Evolutionary conservation across 2,113 vertebrate genomes (phyloP).

Genomic region (Castor canadensis): DNA sequence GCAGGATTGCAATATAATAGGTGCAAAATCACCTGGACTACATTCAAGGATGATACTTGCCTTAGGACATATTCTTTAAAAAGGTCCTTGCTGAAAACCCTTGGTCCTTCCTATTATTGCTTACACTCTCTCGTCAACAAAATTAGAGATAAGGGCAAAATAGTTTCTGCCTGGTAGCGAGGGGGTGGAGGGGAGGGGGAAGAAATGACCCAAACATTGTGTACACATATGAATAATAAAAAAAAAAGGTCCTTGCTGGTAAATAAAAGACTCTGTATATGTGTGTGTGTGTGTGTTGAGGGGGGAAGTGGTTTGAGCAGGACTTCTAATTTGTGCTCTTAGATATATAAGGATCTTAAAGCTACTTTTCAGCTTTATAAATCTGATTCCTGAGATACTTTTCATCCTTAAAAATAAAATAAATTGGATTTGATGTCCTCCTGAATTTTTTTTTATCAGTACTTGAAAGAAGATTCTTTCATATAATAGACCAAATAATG

Average conservation of each 20-base stretch:
- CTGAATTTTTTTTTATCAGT: conserved; percentile 55
- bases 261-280: neutral
- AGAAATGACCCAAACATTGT: no score
- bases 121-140: no score
- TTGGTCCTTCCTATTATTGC: no score
- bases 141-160: no score
- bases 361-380: neutral
- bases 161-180: no score
- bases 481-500: conserved; percentile 54
- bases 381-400: neutral
- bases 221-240: no score
- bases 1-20: neutral
- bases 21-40: neutral
- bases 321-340: neutral
- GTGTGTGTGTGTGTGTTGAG: no score
- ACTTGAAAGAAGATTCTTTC: conserved; percentile 54
- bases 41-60: neutral
- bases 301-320: neutral
- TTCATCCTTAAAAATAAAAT: conserved; percentile 19
- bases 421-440: conserved; percentile 13
- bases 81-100: neutral
- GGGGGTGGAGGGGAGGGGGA: no score
- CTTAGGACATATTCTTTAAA: neutral
- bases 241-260: no score
- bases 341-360: neutral